A percentile compares a stretch with the other conserved stretches of the same genome.
Conservation (phyloP, 2,797 vertebrate genomes). For the Antrozous pallidus region DNA sequence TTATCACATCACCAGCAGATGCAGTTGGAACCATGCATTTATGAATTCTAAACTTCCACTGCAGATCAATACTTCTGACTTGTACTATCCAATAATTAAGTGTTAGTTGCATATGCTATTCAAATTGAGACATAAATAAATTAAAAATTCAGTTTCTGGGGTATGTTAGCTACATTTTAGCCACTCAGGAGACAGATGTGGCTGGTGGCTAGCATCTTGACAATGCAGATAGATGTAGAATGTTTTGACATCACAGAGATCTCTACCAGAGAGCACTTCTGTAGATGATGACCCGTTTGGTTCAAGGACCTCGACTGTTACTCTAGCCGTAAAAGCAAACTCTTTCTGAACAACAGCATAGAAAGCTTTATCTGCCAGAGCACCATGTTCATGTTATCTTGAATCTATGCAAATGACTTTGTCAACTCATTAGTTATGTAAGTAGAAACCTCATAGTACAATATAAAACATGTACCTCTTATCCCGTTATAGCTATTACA, state of each 20-base stretch:
- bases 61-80: conserved; percentile 89
- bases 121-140: conserved; percentile 19
- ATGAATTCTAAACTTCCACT: conserved; percentile 90
- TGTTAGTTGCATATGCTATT: background rate
- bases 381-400: conserved; percentile 90
- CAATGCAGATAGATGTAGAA: background rate
- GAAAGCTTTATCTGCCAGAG: conserved; percentile 89
- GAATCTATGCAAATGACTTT: conserved; percentile 87
- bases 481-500: conserved; percentile 88
- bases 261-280: background rate
- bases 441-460: conserved; percentile 93
- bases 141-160: background rate
- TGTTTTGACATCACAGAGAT: background rate
- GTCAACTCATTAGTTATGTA: conserved; percentile 91
- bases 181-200: background rate
- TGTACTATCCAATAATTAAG: background rate
- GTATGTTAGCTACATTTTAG: background rate
- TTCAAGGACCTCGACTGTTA: conserved; percentile 91
- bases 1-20: conserved; percentile 86
- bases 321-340: conserved; percentile 91
- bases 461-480: conserved; percentile 93
- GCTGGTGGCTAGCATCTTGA: background rate
- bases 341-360: conserved; percentile 88
- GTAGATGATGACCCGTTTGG: conserved; percentile 84
- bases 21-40: conserved; percentile 91